Evolutionary conservation across 2,797 vertebrate species (phyloP).

Genomic region (Hybognathus amarus): DNA sequence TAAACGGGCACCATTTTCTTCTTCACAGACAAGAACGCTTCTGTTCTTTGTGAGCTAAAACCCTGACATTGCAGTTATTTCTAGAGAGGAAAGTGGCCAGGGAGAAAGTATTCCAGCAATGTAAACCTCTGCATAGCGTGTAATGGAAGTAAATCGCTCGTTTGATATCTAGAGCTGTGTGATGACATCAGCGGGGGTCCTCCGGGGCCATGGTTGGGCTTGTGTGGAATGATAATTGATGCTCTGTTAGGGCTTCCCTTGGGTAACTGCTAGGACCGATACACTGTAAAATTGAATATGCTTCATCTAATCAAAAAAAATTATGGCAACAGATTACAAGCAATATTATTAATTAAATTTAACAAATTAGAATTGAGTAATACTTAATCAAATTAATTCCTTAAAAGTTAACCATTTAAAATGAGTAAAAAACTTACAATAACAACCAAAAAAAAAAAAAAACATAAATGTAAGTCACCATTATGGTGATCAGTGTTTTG

Average conservation of each 20-base stretch:
- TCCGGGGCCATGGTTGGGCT: conserved; percentile 54
- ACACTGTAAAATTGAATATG: too few species aligned
- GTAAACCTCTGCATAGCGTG: conserved; percentile 60
- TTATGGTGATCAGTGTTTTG: too few species aligned
- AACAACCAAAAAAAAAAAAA: too few species aligned
- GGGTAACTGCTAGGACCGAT: conserved; percentile 38
- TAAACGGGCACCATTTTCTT: not conserved
- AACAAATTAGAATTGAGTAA: too few species aligned
- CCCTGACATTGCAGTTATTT: conserved; percentile 19
- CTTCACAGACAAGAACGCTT: conserved; percentile 18
- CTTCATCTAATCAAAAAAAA: too few species aligned
- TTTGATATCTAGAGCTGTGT: conserved; percentile 70
- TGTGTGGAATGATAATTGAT: conserved; percentile 58
- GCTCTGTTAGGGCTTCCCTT: conserved; percentile 50
- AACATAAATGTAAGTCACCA: too few species aligned
- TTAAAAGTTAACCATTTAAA: too few species aligned
- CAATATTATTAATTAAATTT: too few species aligned
- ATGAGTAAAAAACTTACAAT: too few species aligned
- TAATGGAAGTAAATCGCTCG: conserved; percentile 70
- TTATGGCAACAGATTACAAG: too few species aligned
- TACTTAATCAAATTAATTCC: too few species aligned
- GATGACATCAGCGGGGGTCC: conserved; percentile 63
- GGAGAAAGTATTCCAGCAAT: conserved; percentile 61
- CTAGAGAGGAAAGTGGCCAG: conserved; percentile 45
- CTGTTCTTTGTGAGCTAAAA: conserved; percentile 3